A percentile compares a stretch with the other conserved stretches of the same genome.
These are phyloP conservation scores for Chromoteleia sp. DNA, from an alignment of 2,888 invertebrate genomes.

Conservation along the genomic window DNA sequence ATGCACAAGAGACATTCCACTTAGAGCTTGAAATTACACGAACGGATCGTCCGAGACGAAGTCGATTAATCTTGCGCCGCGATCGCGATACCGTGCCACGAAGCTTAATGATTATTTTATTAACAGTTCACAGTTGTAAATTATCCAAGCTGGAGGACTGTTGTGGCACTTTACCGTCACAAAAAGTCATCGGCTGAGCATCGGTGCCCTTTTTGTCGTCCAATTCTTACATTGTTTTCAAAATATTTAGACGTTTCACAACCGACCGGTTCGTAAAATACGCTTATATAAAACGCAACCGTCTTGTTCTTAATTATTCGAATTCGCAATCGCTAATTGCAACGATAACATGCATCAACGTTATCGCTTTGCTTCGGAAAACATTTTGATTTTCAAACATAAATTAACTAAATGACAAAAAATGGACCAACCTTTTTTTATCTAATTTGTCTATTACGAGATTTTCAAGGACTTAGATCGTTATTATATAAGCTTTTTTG, in stretches of 20 bases:
- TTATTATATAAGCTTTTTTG: too few species aligned
- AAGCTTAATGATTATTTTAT: conserved; percentile 37
- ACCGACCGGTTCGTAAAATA: conserved; percentile 7
- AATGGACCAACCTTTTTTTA: too few species aligned
- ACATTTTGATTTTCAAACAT: too few species aligned
- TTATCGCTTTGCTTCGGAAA: not conserved
- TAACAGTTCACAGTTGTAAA: conserved; percentile 19
- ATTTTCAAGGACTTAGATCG: too few species aligned
- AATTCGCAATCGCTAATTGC: conserved; percentile 4
- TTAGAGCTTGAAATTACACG: conserved; percentile 24
- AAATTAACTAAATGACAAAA: too few species aligned
- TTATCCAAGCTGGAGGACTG: not conserved
- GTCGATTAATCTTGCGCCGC: conserved; percentile 35
- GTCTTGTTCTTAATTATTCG: conserved; percentile 8
- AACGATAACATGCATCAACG: conserved; percentile 6
- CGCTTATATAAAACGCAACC: conserved; percentile 7
- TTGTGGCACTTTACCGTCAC: not conserved
- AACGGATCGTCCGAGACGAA: conserved; percentile 6
- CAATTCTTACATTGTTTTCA: conserved; percentile 1
- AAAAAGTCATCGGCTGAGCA: conserved; percentile 1
- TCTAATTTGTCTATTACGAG: too few species aligned
- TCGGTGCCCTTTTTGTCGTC: not conserved
- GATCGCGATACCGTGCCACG: conserved; percentile 3
- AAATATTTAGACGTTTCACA: conserved; percentile 27
- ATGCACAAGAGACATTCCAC: conserved; percentile 30